Evolutionary conservation across 2,797 vertebrate species (phyloP).

Genomic region (Lacerta bilineata): DNA sequence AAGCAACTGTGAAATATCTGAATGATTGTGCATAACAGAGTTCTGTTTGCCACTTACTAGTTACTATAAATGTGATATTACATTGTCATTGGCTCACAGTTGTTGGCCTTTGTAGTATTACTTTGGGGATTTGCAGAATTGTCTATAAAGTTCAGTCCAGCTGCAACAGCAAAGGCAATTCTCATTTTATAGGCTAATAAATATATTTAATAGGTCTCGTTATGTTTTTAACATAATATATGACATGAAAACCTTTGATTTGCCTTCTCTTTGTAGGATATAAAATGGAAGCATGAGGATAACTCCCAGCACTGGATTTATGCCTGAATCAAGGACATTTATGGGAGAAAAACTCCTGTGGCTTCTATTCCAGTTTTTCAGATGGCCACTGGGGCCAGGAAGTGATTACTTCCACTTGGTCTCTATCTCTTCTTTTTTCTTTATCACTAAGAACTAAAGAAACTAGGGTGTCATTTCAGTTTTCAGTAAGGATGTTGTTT

Average conservation of each 20-base stretch:
- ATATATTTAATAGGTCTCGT: slow-evolving; percentile 73
- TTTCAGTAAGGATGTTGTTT: neutral
- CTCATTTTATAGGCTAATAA: slow-evolving; percentile 75
- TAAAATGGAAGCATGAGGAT: neutral
- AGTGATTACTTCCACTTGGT: neutral
- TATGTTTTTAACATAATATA: slow-evolving; percentile 32
- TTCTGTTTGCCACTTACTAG: slow-evolving; percentile 71
- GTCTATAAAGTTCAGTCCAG: slow-evolving; percentile 73
- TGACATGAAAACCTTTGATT: neutral
- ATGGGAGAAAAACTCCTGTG: neutral
- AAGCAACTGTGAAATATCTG: neutral
- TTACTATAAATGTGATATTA: slow-evolving; percentile 72
- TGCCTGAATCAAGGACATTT: neutral
- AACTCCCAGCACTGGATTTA: neutral
- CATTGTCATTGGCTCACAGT: slow-evolving; percentile 68
- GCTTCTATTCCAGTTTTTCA: neutral
- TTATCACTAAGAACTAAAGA: neutral
- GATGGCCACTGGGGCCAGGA: neutral
- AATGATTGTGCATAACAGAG: slow-evolving; percentile 62
- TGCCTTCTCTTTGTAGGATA: neutral
- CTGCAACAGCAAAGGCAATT: slow-evolving; percentile 70
- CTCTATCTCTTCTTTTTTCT: neutral
- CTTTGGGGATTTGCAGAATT: slow-evolving; percentile 70
- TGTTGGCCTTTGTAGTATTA: slow-evolving; percentile 69
- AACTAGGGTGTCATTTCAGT: neutral